Evolutionary conservation across 1,140 invertebrate species (phyloP).

Genomic region (Drosophila insularis): DNA sequence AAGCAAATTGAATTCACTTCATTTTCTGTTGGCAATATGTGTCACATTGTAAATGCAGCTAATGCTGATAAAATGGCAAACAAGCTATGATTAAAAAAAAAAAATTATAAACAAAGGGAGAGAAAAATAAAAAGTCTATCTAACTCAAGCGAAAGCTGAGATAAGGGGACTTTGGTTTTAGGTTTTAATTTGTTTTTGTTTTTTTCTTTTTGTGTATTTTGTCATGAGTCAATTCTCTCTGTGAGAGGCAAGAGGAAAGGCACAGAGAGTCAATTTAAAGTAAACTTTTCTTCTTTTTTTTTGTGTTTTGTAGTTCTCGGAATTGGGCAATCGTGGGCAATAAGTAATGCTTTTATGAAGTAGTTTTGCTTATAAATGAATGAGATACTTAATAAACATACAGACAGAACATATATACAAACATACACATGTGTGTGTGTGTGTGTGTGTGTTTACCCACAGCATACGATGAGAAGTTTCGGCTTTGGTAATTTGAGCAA

Average conservation of each 20-base stretch:
- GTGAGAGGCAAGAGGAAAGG: conserved; percentile 10
- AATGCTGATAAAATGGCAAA: conserved; percentile 55
- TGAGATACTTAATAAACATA: conserved; percentile 20
- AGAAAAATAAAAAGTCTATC: conserved; percentile 24
- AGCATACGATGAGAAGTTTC: conserved; percentile 44
- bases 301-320: conserved; percentile 47
- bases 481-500: conserved; percentile 64
- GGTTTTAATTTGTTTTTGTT: not conserved
- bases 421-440: conserved; percentile 4
- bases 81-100: conserved; percentile 27
- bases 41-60: conserved; percentile 42
- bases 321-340: conserved; percentile 73
- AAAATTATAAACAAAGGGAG: conserved; percentile 7
- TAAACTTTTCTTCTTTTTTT: conserved; percentile 43
- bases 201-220: conserved; percentile 7
- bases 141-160: not conserved
- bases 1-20: conserved; percentile 7
- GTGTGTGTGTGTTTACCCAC: conserved; percentile 35
- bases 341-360: conserved; percentile 71
- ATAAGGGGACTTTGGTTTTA: not conserved
- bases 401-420: not conserved
- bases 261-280: conserved; percentile 60
- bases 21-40: conserved; percentile 42
- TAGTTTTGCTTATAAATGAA: conserved; percentile 30
- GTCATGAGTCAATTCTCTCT: conserved; percentile 68